phyloP scores from a whole-genome alignment of 2,113 vertebrate species.

The Chamaetylas fuelleborni region DNA sequence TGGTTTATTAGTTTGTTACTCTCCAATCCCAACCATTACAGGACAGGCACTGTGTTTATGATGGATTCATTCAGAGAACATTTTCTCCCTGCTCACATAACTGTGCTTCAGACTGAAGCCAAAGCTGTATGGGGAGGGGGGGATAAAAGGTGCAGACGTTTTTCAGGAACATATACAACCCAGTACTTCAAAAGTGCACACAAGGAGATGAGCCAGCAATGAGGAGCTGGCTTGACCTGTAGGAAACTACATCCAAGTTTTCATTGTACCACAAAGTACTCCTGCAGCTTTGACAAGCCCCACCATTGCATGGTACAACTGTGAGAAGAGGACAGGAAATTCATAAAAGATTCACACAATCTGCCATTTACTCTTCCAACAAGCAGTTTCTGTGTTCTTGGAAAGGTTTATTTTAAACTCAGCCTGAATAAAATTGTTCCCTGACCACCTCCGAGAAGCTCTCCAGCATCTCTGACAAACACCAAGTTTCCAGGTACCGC shows the following conservation, averaged over 20 bases:
- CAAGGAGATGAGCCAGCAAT: background rate
- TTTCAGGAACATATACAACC: background rate
- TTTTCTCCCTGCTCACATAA: slow-evolving; percentile 41
- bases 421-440: slow-evolving; percentile 6
- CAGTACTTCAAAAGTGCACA: background rate
- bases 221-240: background rate
- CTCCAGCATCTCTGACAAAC: background rate
- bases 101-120: slow-evolving; percentile 14
- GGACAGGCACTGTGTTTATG: background rate
- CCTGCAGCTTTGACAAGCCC: background rate
- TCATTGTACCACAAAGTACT: background rate
- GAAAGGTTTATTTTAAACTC: slow-evolving; percentile 37
- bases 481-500: background rate
- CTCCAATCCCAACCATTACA: background rate
- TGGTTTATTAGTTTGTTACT: slow-evolving; percentile 24
- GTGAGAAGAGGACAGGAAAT: slow-evolving; percentile 3
- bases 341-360: background rate
- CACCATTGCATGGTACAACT: background rate
- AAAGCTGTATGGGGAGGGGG: background rate
- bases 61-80: slow-evolving; percentile 34
- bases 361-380: slow-evolving; percentile 46
- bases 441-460: background rate
- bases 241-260: background rate
- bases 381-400: slow-evolving; percentile 22
- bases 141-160: slow-evolving; percentile 4